Evolutionary conservation across 1,140 invertebrate species (phyloP), one percentile per base, ranked within the genome.

Genomic region (Lepidostoma basale): DNA sequence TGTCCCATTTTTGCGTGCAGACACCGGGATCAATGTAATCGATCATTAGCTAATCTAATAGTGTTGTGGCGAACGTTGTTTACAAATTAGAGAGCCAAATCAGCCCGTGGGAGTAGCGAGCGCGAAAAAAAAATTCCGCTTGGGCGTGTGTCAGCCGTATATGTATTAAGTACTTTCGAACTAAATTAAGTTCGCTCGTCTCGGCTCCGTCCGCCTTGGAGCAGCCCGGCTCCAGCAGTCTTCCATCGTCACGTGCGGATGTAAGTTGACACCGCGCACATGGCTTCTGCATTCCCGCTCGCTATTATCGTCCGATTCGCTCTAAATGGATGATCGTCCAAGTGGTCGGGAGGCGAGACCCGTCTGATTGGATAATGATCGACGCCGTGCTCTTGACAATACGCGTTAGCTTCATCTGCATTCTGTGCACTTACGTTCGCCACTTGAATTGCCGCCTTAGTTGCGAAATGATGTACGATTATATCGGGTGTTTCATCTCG

Each of bases 91-190:
- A 1, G 8, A n/a, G 28, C 28, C 1, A 5, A 6, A 8, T 8
- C n/a, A 14, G 28, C 26, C 20, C 52, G 52, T 56, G 52, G 52
- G 52, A 30, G 49, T 54, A 16, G 12, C 28, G 36, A n/a, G 26
- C 52, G 52, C 52, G 36, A 56, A 56, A 56, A 56, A 56, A 56
- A 56, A 56, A 56, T 56, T 56, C 10, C 18, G 52, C 52, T 56
- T 56, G 36, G 52, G 52, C 52, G 52, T 33, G 28, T 56, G 28
- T 56, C 30, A 36, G 16, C 20, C 44, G 20, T 23, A n/a, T n/a
- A n/a, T n/a, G n/a, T n/a, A n/a, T n/a, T n/a, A n/a, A n/a, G 44
- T 22, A 1, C 52, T 56, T 56, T 56, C 52, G 10, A 56, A 18
- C 30, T 56, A 56, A 39, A 33, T 49, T 49, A 49, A 25, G 33